Percentiles rank a stretch among this genome's conserved stretches.
These are phyloP conservation scores for Lepidurus apus DNA, from an alignment of 1,140 invertebrate species.

Conservation along the genomic window DNA sequence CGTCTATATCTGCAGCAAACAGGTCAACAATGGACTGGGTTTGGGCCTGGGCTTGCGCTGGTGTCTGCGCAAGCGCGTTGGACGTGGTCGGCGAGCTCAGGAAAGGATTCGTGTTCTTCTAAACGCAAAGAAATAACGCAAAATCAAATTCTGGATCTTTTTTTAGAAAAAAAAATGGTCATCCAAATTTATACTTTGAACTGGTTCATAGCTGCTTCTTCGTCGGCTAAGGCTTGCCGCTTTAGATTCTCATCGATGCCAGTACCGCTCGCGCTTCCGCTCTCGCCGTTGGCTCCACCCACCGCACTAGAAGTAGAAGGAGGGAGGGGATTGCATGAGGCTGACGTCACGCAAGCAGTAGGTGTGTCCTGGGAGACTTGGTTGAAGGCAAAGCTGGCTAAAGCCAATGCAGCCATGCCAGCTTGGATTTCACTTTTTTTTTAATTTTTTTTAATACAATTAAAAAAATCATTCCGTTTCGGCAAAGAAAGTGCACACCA, in stretches of 20 bases:
- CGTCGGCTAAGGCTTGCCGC: slow-evolving; percentile 83
- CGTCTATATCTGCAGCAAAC: slow-evolving; percentile 50
- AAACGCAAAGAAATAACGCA: neutral
- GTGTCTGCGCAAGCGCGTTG: slow-evolving; percentile 42
- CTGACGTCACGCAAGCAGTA: slow-evolving; percentile 39
- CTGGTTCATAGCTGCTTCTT: slow-evolving; percentile 89
- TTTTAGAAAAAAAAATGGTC: slow-evolving; percentile 11
- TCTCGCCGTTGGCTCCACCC: neutral
- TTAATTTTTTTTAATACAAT: slow-evolving; percentile 16
- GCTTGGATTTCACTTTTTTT: slow-evolving; percentile 70
- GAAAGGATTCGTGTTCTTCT: slow-evolving; percentile 74
- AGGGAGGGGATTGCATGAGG: slow-evolving; percentile 30
- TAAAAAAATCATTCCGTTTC: too few relatives aligned
- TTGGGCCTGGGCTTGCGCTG: slow-evolving; percentile 43
- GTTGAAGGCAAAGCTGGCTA: slow-evolving; percentile 73
- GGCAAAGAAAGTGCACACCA: too few relatives aligned
- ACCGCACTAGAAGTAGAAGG: slow-evolving; percentile 11
- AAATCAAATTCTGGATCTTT: slow-evolving; percentile 20
- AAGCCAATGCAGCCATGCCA: slow-evolving; percentile 81
- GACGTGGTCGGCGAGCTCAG: slow-evolving; percentile 52
- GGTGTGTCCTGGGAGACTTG: slow-evolving; percentile 38
- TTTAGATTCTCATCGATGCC: slow-evolving; percentile 76
- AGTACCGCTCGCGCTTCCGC: slow-evolving; percentile 62
- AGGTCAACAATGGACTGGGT: slow-evolving; percentile 66
- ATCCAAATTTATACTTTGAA: slow-evolving; percentile 66